Percentiles rank a stretch among this genome's conserved stretches.
Conservation (phyloP, 92 coral and sea anemone genomes). For the Epizoanthus stellaris region DNA sequence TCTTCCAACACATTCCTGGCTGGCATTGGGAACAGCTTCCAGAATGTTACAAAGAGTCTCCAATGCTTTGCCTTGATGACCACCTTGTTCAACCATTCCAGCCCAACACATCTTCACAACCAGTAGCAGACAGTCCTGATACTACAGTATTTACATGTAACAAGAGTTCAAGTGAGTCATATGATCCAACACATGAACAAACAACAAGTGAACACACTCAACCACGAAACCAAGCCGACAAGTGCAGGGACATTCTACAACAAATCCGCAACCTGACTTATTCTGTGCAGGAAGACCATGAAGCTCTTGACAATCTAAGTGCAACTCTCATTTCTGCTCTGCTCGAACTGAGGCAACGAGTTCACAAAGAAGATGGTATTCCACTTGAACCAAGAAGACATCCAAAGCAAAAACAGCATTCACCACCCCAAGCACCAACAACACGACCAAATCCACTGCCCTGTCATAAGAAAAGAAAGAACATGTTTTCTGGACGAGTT, state of each 20-base stretch:
- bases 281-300: conserved; percentile 31
- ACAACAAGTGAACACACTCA: neutral
- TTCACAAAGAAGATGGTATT: conserved; percentile 9
- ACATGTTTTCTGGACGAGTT: conserved; percentile 49
- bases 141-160: neutral
- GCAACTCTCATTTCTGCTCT: neutral
- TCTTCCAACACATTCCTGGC: conserved; percentile 47
- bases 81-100: conserved; percentile 24
- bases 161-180: neutral
- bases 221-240: conserved; percentile 43
- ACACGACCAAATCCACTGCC: conserved; percentile 8
- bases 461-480: neutral
- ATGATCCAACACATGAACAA: neutral
- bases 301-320: neutral
- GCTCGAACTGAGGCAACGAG: neutral
- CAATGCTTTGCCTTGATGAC: conserved; percentile 44
- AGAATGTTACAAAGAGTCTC: conserved; percentile 49
- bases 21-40: conserved; percentile 40
- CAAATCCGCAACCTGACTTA: neutral
- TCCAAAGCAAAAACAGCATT: neutral
- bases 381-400: neutral
- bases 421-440: conserved; percentile 7
- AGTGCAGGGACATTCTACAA: conserved; percentile 40
- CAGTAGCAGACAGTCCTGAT: neutral
- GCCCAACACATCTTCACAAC: no score